These are phyloP conservation scores for Tetragnatha versicolor DNA, from an alignment of 1,140 invertebrate species.

Conservation along the genomic window DNA sequence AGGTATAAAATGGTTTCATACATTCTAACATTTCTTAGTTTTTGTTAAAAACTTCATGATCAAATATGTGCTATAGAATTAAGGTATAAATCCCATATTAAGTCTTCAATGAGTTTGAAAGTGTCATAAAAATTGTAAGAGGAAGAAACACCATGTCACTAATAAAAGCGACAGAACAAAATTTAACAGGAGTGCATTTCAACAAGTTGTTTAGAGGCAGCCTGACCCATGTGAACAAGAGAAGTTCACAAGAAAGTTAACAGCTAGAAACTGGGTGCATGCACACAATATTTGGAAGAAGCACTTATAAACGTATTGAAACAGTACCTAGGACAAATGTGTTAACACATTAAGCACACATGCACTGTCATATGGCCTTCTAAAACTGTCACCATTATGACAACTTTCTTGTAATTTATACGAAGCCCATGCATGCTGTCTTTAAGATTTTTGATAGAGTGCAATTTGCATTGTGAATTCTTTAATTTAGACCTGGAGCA, in stretches of 20 bases:
- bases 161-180: too few species aligned
- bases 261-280: constrained; percentile 38
- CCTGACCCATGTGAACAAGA: constrained; percentile 36
- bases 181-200: too few species aligned
- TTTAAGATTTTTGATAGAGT: constrained; percentile 30
- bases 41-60: too few species aligned
- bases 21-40: too few species aligned
- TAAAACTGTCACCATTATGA: background rate
- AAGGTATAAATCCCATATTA: too few species aligned
- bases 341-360: constrained; percentile 46
- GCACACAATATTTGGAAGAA: constrained; percentile 49
- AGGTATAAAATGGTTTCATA: too few species aligned
- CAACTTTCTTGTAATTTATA: constrained; percentile 9
- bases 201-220: constrained; percentile 26
- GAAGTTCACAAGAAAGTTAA: constrained; percentile 12
- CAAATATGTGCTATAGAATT: too few species aligned
- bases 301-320: constrained; percentile 19
- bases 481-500: constrained; percentile 46
- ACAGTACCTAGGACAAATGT: constrained; percentile 25
- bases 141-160: too few species aligned
- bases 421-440: constrained; percentile 44
- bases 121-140: too few species aligned
- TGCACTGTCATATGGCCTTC: constrained; percentile 31
- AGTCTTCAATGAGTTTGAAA: too few species aligned
- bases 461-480: constrained; percentile 50